These are phyloP conservation scores for Lasiurus cinereus DNA, from an alignment of 2,113 vertebrate genomes.

Conservation along the genomic window DNA sequence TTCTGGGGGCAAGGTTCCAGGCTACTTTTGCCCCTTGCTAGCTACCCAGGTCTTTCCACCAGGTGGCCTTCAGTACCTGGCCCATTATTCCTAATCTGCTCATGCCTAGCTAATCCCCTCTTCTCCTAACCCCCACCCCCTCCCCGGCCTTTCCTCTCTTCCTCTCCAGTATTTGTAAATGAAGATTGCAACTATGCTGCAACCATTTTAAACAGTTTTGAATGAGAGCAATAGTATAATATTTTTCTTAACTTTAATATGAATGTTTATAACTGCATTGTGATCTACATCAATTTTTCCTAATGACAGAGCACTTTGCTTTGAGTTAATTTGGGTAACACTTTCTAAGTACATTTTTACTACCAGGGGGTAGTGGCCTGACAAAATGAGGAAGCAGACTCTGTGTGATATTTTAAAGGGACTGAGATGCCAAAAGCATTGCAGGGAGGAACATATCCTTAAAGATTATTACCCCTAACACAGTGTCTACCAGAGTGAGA, in stretches of 20 bases:
- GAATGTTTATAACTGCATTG: slow-evolving; percentile 57
- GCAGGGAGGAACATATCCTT: slow-evolving; percentile 76
- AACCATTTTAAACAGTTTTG: slow-evolving; percentile 55
- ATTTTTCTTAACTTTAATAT: slow-evolving; percentile 63
- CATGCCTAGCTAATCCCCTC: neutral
- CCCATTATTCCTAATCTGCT: neutral
- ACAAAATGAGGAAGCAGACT: slow-evolving; percentile 39
- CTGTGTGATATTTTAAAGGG: slow-evolving; percentile 41
- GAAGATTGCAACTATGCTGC: neutral
- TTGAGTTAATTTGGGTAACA: slow-evolving; percentile 73
- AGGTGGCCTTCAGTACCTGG: neutral
- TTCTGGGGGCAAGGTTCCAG: neutral
- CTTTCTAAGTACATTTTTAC: slow-evolving; percentile 67
- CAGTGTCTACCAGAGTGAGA: slow-evolving; percentile 80
- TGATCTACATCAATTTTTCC: slow-evolving; percentile 53
- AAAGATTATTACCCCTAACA: slow-evolving; percentile 86
- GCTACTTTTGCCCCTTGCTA: neutral
- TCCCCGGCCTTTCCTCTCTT: neutral
- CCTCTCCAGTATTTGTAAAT: slow-evolving; percentile 25
- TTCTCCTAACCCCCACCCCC: neutral
- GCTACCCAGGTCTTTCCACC: neutral
- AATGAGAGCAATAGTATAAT: slow-evolving; percentile 49
- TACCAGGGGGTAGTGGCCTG: slow-evolving; percentile 51
- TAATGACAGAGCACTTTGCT: slow-evolving; percentile 66
- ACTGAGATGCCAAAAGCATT: slow-evolving; percentile 72